Base-by-base conservation (phyloP, 2,113 vertebrate genomes). In the Poeciliopsis retropinna region DNA sequence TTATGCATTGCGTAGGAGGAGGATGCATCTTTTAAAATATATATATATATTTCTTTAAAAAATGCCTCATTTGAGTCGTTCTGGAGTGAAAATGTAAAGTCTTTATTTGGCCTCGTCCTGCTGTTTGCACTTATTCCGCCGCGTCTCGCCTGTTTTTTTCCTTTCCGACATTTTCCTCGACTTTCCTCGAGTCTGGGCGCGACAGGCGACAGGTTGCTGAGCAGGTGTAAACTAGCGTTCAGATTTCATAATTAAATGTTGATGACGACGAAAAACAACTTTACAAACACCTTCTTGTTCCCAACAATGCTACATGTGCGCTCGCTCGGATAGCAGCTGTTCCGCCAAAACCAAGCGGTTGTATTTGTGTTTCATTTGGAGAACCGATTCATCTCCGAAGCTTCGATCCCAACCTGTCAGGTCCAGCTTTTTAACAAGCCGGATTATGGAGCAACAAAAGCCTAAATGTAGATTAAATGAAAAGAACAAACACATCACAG, bases 41-140 rank as follows among this genome's bases (percentile, higher is more conserved):
- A 41, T 41, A 41, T 15, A 41, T 15, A 41, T 41, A 41, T 41
- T 4, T 41, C 0, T 41, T 41, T 4, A 92, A 87, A 91, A 91
- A 90, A 93, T 85, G 93, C 87, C 93, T 94, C 92, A 93, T 94
- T 94, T 92, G 90, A 92, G 85, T 81, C 74, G 79, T 91, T 73
- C 85, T 85, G 67, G 60, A 81, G 87, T 91, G 87, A 92, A 88
- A 90, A 91, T 76, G 76, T 91, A 90, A 88, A 90, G 91, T 91
- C 87, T 92, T 90, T 85, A 90, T 89, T 90, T 81, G 85, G 84
- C 86, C 80, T 87, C 85, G 80, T 90, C 89, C 87, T 83, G 83
- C 92, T 89, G 90, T 87, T 90, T 90, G 90, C 88, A 92, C 89
- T 91, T 85, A 87, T 89, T 86, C 85, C 80, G 73, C 73, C 71